A percentile compares a stretch with the other conserved stretches of the same genome.
Conservation (phyloP, 2,113 vertebrate genomes). For the Poeciliopsis occidentalis region DNA sequence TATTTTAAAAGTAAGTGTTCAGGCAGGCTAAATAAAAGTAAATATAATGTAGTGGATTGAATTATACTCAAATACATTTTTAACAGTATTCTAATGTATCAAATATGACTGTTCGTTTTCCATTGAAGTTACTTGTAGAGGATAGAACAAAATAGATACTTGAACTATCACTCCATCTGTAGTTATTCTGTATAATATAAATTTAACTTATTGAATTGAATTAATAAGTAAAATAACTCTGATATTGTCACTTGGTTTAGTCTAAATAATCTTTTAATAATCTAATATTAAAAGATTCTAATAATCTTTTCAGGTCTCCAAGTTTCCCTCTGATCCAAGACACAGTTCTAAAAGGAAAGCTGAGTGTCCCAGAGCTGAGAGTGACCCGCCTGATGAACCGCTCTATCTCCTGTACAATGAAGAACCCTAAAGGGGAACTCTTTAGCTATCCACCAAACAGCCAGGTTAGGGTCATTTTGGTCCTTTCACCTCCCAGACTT, state of each 20-base stretch:
- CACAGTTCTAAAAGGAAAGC: conserved; percentile 93
- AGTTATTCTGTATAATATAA: neutral
- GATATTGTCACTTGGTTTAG: neutral
- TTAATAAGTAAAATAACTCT: neutral
- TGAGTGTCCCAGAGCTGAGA: conserved; percentile 91
- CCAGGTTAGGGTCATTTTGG: conserved; percentile 82
- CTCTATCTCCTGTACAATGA: conserved; percentile 95
- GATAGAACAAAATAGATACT: no score
- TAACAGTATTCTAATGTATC: no score
- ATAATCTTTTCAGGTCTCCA: conserved; percentile 85
- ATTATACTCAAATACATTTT: no score
- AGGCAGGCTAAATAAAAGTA: no score
- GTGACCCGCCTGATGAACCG: conserved; percentile 97
- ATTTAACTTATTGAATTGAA: neutral
- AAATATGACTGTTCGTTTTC: no score
- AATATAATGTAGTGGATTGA: no score
- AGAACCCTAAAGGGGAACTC: conserved; percentile 96
- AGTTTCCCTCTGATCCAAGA: conserved; percentile 98
- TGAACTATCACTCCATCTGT: no score
- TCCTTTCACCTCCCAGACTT: neutral
- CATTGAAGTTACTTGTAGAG: no score
- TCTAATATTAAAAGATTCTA: no score
- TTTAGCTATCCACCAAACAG: conserved; percentile 92
- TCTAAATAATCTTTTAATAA: conserved; percentile 4
- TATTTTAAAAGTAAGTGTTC: no score